Conservation (phyloP, 2,888 invertebrate species). For the Callosobruchus maculatus region DNA sequence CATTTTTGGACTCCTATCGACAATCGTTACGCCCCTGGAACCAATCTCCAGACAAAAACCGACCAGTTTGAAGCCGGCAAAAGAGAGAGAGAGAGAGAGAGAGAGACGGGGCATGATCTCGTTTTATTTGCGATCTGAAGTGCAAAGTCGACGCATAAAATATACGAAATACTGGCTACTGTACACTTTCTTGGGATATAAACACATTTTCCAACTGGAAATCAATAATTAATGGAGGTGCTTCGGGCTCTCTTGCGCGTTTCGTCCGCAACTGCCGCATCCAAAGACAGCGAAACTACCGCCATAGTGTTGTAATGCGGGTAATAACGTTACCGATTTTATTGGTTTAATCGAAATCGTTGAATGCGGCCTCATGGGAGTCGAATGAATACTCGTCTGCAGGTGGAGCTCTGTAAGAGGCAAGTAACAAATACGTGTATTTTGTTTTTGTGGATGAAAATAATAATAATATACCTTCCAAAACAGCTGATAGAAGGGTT, state of each 20-base stretch:
- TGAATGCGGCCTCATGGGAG: neutral
- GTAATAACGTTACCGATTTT: neutral
- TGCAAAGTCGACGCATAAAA: conserved; percentile 41
- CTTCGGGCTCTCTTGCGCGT: conserved; percentile 16
- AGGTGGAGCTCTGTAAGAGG: no score
- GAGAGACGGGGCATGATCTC: conserved; percentile 32
- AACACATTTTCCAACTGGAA: conserved; percentile 22
- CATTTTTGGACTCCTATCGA: no score
- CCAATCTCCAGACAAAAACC: neutral
- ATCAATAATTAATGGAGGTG: conserved; percentile 24
- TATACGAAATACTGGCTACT: conserved; percentile 45
- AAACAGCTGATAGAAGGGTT: no score
- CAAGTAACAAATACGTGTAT: no score
- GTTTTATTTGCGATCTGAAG: conserved; percentile 38
- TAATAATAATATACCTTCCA: no score
- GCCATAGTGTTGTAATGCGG: neutral
- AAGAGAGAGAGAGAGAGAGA: conserved; percentile 28
- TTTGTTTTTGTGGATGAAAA: no score
- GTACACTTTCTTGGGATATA: conserved; percentile 29
- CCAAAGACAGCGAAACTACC: neutral
- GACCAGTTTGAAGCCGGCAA: neutral
- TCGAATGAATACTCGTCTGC: neutral
- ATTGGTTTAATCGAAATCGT: neutral
- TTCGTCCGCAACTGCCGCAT: neutral
- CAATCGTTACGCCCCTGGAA: neutral